Base-by-base conservation (phyloP, 2,888 invertebrate genomes). In the Gnatocerus cornutus region DNA sequence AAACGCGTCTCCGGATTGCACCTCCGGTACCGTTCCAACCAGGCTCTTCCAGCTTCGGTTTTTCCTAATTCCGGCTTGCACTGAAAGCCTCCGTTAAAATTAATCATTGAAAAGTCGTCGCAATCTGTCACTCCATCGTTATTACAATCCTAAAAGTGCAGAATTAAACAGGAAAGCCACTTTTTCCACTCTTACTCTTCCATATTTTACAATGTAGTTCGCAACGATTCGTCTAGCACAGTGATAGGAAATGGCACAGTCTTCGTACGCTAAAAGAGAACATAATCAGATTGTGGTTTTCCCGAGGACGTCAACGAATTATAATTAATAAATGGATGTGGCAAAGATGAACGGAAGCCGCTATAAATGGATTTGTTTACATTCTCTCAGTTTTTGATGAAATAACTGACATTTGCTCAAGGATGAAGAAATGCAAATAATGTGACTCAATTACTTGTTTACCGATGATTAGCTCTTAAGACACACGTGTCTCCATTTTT, bases 51-150 rank as follows among this genome's bases (percentile, higher is more conserved):
- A 9, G 77, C 71, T 9, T 76, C 77, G 46, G 74, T 79, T 50
- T 79, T 71, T 12, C 76, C 70, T 37, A 83, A 68, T 0, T 87
- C 84, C 0, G 81, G 81, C 2, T 85, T 79, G 78, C 90, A 90
- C 7, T 85, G 85, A 33, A 84, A 82, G 0, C 88, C 88, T 0
- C 90, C 89, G 78, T 90, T 87, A 80, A 87, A 88, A 82, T 90
- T 89, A 67, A 90, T 88, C 87, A 89, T 87, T 82, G 89, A 88
- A 82, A 87, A 90, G 82, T 91, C 91, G 75, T 86, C 87, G 74
- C 91, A 91, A 80, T 90, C 85, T 0, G 90, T 89, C 0, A 89
- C 86, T 0, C 89, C 89, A 78, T 91, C 89, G 0, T 81, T 82
- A 78, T 91, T 90, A 80, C 91, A 91, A 79, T 91, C 91, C 89